Evolutionary conservation across 2,888 invertebrate genomes (phyloP), one percentile per base, ranked within the genome.

Genomic region (Campaea margaritaria): DNA sequence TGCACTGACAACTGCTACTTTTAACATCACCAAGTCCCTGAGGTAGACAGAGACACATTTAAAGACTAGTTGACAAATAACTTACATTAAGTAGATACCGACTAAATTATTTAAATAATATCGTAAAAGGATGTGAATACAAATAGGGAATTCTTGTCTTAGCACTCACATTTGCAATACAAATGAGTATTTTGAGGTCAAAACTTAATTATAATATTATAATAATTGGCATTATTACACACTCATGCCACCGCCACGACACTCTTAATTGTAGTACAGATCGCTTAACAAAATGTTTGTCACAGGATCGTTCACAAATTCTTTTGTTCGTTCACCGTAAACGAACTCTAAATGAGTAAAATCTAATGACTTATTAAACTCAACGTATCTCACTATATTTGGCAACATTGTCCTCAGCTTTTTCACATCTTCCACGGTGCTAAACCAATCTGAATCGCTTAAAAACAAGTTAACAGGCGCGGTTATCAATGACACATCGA

Each of bases 331-430:
- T 57, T 79, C 68, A 12, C 91, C 91, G 59, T 87, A 91, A 13
- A 86, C 68, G 67, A 88, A 91, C 66, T 91, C 91, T 28, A 90
- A 76, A 69, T 91, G 91, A 14, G 85, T 84, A 62, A 89, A 90
- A 62, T 86, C 85, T 58, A 83, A 60, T 2, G 80, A 78, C 67
- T 74, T 74, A 55, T 88, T 83, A 1, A 86, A 76, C 41, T 72
- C 71, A n/a, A 81, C 68, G 64, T 73, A 74, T 15, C 70, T 76
- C 16, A 76, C 68, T 15, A 87, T 64, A 61, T 79, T 86, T 13
- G 82, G 82, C 12, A 91, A 69, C 47, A 65, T 72, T n/a, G 61
- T 68, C 64, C 57, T 71, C 15, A 90, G 73, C 58, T 64, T 73
- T 54, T 74, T 52, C 1, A 85, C 83, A 64, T 88, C 87, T 49